Evolutionary conservation across 2,797 vertebrate species (phyloP), one percentile per base, ranked within the genome.

Genomic region (Remorina albescens): DNA sequence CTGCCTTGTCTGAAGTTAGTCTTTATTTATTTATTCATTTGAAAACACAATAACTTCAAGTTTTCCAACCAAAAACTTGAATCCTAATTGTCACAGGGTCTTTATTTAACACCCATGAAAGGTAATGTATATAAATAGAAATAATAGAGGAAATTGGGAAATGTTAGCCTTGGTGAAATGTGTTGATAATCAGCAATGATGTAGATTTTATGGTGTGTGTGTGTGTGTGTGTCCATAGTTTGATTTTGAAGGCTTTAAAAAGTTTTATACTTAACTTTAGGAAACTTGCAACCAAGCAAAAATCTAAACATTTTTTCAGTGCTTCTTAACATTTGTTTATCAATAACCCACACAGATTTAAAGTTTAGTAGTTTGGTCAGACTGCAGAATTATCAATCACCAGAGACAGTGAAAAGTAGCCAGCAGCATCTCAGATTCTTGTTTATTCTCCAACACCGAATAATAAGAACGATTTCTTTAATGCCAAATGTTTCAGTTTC

Each of bases 401-500:
- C 32, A 60, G 55, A 59, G 58, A 71, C 36, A n/a, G 18, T 28
- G 26, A 32, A 58, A 65, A 53, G 60, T 54, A 53, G 37, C 56
- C 49, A 54, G 30, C 66, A 59, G 49, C 21, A 9, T 71, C 49
- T 49, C 2, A 6, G 66, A 60, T 26, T 21, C 51, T 41, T 46
- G 30, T n/a, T 57, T 37, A 5, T 18, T 60, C 51, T 55, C 56
- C 53, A 62, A 30, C 28, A 28, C 39, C 66, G 54, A 75, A 73
- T 78, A 69, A 80, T 60, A 83, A 72, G 60, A 86, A 82, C 19
- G 65, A 50, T 42, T 64, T 81, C 54, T 86, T 76, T 82, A 66
- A 81, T 6, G 77, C 85, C 79, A 78, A 87, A 80, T 74, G 78
- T 76, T 88, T 90, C 68, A 64, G 50, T 70, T 78, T 56, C 67